These are phyloP conservation scores for Nemapogon koenigi DNA, from an alignment of 2,888 invertebrate species.

Conservation along the genomic window DNA sequence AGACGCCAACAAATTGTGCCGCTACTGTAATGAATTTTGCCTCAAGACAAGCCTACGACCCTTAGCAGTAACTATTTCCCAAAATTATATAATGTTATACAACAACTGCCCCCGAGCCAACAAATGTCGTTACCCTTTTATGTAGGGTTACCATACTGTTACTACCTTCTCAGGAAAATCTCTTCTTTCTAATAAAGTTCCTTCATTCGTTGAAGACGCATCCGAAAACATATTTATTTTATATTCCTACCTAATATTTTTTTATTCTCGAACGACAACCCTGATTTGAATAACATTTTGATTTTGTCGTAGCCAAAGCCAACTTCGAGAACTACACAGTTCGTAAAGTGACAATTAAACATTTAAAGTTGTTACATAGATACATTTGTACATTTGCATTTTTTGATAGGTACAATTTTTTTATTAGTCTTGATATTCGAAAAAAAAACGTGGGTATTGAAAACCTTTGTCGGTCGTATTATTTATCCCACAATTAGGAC, in stretches of 20 bases:
- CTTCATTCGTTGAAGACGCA: no score
- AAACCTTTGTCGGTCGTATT: no score
- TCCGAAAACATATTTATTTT: no score
- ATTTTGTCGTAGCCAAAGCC: no score
- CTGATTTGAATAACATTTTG: no score
- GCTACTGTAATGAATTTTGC: conserved; percentile 38
- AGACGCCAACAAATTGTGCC: conserved; percentile 1
- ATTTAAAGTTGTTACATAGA: no score
- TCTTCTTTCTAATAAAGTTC: no score
- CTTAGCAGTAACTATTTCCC: conserved; percentile 24
- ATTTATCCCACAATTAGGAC: neutral
- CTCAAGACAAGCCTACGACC: conserved; percentile 27
- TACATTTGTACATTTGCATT: no score
- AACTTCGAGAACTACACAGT: no score
- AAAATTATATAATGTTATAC: conserved; percentile 21
- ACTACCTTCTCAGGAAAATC: neutral
- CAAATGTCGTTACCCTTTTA: conserved; percentile 29
- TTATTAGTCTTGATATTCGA: neutral
- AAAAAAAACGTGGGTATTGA: neutral
- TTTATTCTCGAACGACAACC: no score
- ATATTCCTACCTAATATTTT: no score
- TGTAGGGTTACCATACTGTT: conserved; percentile 20
- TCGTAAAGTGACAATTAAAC: no score
- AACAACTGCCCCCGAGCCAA: conserved; percentile 13
- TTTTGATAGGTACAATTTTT: neutral